A percentile compares a stretch with the other conserved stretches of the same genome.
Conservation (phyloP, 2,113 vertebrate genomes). For the Passer domesticus region DNA sequence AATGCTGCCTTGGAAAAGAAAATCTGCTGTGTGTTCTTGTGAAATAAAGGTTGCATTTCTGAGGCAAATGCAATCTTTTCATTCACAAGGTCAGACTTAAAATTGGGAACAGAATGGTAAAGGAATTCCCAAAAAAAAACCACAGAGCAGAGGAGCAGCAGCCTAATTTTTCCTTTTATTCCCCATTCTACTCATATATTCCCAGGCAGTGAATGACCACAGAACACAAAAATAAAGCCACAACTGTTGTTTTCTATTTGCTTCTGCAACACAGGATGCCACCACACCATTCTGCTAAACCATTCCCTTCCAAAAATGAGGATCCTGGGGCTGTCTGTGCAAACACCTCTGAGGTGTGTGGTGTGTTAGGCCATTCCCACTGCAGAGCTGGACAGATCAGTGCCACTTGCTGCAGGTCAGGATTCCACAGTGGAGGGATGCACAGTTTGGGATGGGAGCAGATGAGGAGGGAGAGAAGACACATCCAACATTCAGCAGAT, state of each 20-base stretch:
- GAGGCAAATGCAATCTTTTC: neutral
- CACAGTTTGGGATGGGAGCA: neutral
- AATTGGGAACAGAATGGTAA: neutral
- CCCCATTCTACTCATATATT: neutral
- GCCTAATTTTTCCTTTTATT: neutral
- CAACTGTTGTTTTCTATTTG: neutral
- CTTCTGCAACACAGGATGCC: neutral
- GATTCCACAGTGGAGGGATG: fast-evolving
- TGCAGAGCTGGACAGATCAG: neutral
- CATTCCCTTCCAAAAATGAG: neutral
- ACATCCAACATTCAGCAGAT: neutral
- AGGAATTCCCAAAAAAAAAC: neutral
- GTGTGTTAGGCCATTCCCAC: neutral
- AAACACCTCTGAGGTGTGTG: fast-evolving
- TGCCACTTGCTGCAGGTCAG: neutral
- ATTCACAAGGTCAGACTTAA: neutral
- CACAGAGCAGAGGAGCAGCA: neutral
- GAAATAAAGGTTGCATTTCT: neutral
- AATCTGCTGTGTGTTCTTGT: neutral
- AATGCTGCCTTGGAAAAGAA: neutral
- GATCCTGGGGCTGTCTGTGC: neutral
- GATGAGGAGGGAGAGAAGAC: neutral
- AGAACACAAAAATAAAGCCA: neutral
- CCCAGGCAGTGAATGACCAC: neutral
- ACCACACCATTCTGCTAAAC: fast-evolving